Conservation (phyloP, 2,113 vertebrate genomes). For the Xiphias gladius region DNA sequence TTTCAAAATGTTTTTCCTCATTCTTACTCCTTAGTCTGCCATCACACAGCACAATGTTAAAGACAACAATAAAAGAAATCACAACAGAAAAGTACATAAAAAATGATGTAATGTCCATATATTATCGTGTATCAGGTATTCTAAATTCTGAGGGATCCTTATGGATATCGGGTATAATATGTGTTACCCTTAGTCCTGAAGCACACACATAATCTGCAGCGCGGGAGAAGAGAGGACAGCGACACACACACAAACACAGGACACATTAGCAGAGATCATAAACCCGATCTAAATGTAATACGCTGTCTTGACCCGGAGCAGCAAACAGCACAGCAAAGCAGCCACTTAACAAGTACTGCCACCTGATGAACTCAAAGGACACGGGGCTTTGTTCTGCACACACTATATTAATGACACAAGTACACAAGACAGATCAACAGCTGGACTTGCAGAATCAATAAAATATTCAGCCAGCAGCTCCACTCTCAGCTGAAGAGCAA, state of each 20-base stretch:
- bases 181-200: background rate
- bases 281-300: slow-evolving; percentile 24
- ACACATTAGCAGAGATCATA: background rate
- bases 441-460: slow-evolving; percentile 77
- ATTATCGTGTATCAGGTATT: background rate
- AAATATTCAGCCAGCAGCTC: slow-evolving; percentile 72
- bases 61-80: too few species aligned
- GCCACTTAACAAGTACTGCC: slow-evolving; percentile 31
- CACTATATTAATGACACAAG: slow-evolving; percentile 77
- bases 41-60: too few species aligned
- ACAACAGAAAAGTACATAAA: too few species aligned
- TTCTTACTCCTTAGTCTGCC: too few species aligned
- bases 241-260: background rate
- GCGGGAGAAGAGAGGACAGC: background rate
- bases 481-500: slow-evolving; percentile 43
- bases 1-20: too few species aligned
- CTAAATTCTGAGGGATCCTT: too few species aligned
- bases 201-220: background rate
- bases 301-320: background rate
- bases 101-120: background rate
- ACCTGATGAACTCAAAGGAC: slow-evolving; percentile 69
- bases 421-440: slow-evolving; percentile 79
- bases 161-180: too few species aligned
- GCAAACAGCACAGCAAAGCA: background rate
- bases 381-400: slow-evolving; percentile 67